A percentile compares a stretch with the other conserved stretches of the same genome.
Evolutionary conservation across 92 coral and sea anemone species (phyloP).

Genomic region (Anthopleura xanthogrammica): DNA sequence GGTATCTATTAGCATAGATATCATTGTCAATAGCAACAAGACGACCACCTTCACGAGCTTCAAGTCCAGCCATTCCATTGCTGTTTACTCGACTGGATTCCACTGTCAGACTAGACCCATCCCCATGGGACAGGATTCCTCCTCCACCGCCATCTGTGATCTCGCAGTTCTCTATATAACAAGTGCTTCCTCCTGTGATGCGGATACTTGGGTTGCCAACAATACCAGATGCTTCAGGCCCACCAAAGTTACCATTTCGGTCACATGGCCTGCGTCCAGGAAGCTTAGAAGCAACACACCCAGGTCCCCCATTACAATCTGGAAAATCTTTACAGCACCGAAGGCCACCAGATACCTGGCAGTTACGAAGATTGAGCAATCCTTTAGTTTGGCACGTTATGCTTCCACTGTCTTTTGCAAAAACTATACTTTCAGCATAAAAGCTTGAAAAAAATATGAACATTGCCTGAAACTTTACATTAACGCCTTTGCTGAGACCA

Average conservation of each 20-base stretch:
- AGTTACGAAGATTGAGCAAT: background rate
- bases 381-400: conserved; percentile 17
- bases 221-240: conserved; percentile 22
- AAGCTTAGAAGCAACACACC: conserved; percentile 48
- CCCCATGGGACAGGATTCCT: conserved; percentile 43
- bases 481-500: conserved; percentile 30
- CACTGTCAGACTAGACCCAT: conserved; percentile 37
- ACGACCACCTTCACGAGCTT: conserved; percentile 61
- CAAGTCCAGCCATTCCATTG: conserved; percentile 63
- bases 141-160: conserved; percentile 55
- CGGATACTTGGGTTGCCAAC: conserved; percentile 40
- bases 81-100: conserved; percentile 42
- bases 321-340: conserved; percentile 69
- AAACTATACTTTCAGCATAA: conserved; percentile 54
- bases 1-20: conserved; percentile 46
- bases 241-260: conserved; percentile 57
- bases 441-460: background rate
- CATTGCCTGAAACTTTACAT: conserved; percentile 1
- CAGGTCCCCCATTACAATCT: conserved; percentile 75
- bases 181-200: conserved; percentile 27
- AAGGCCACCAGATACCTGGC: conserved; percentile 45
- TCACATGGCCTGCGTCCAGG: conserved; percentile 42
- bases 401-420: conserved; percentile 35
- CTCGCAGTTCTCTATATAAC: conserved; percentile 50
- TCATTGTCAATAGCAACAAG: conserved; percentile 46